Conservation (phyloP, 2,797 vertebrate genomes). For the Triplophysa bombifrons region DNA sequence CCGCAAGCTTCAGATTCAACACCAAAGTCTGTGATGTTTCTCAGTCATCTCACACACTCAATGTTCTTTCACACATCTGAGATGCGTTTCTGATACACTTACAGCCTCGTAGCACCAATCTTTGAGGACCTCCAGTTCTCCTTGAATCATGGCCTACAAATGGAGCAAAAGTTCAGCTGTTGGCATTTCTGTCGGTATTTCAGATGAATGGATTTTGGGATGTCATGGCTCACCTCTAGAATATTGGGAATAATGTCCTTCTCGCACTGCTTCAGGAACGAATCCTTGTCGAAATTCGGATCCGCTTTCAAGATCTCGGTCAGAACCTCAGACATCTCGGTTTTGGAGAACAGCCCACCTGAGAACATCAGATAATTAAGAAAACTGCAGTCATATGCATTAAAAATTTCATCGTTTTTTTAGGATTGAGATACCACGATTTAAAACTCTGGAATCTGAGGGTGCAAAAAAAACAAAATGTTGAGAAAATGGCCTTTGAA, state of each 20-base stretch:
- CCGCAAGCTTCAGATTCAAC: not conserved
- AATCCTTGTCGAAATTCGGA: conserved; percentile 91
- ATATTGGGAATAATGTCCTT: conserved; percentile 93
- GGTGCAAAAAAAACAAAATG: no score
- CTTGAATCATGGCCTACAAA: conserved; percentile 88
- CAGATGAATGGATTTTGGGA: not conserved
- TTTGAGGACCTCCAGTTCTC: conserved; percentile 92
- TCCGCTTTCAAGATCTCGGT: conserved; percentile 92
- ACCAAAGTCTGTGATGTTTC: not conserved
- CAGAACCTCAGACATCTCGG: conserved; percentile 94
- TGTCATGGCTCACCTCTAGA: conserved; percentile 80
- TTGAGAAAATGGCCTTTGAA: no score
- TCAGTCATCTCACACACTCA: not conserved
- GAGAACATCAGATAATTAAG: not conserved
- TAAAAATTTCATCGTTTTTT: not conserved
- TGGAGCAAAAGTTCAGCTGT: conserved; percentile 3
- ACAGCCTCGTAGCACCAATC: conserved; percentile 99
- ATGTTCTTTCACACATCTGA: not conserved
- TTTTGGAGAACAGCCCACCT: conserved; percentile 97
- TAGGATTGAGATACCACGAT: no score
- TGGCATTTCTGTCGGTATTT: not conserved
- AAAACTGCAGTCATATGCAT: not conserved
- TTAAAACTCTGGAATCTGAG: no score
- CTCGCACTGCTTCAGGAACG: conserved; percentile 89
- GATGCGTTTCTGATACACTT: conserved; percentile 53